phyloP scores from a whole-genome alignment of 2,113 vertebrate genomes.

The Aleadryas rufinucha region DNA sequence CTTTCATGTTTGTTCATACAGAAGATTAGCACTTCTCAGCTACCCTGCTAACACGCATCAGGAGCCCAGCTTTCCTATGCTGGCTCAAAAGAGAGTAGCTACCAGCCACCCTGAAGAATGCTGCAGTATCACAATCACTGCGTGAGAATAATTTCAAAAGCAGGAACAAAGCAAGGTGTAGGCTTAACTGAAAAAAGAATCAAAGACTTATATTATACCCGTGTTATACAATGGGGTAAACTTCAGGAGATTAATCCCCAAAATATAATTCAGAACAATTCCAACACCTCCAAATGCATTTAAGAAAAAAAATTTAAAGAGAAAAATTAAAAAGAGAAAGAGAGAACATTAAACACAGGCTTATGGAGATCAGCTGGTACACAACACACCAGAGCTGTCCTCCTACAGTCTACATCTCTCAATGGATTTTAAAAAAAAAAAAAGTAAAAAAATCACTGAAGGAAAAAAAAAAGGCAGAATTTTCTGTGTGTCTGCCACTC shows the following conservation, averaged over 20 bases:
- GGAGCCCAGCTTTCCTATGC: neutral
- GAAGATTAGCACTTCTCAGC: slow-evolving; percentile 31
- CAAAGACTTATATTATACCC: neutral
- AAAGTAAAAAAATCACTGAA: too few species aligned
- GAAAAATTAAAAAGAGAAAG: neutral
- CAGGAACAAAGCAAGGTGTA: slow-evolving; percentile 18
- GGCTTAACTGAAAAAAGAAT: neutral
- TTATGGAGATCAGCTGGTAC: neutral
- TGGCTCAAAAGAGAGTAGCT: neutral
- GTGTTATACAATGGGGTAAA: neutral
- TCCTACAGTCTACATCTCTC: neutral
- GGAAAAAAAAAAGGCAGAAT: neutral
- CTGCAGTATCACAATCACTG: neutral
- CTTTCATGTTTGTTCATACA: slow-evolving; percentile 43
- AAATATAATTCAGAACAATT: neutral
- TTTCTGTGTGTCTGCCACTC: neutral
- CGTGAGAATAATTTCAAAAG: neutral
- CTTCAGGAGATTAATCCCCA: slow-evolving; percentile 5
- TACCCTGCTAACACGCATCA: neutral
- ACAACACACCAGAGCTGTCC: neutral
- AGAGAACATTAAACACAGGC: neutral
- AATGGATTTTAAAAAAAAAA: neutral
- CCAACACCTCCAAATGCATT: neutral
- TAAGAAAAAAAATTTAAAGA: neutral
- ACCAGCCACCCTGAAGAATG: neutral